Evolutionary conservation across 92 coral and sea anemone species (phyloP).

Genomic region (Zoanthus gigantus): DNA sequence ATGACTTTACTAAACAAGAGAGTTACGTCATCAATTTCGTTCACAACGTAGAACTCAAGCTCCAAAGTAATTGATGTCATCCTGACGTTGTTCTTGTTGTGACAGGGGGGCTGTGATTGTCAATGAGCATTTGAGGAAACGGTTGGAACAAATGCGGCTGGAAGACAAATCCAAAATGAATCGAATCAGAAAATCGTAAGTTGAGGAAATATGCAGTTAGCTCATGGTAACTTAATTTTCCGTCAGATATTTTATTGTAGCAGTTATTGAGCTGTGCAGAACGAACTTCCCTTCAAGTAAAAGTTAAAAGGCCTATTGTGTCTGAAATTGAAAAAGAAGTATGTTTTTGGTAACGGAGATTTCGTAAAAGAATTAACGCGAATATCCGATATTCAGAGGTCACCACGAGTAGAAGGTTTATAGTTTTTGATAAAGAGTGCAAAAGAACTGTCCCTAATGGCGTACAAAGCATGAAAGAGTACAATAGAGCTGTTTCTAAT

Average conservation of each 20-base stretch:
- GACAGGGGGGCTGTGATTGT: constrained; percentile 95
- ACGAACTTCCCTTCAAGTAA: no score
- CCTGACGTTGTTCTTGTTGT: not conserved
- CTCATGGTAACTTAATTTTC: not conserved
- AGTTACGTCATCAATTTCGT: no score
- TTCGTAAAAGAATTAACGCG: not conserved
- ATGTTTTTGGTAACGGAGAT: not conserved
- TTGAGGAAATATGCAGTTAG: not conserved
- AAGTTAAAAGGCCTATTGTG: no score
- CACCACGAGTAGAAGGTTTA: not conserved
- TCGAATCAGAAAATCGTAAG: constrained; percentile 90
- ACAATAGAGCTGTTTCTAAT: no score
- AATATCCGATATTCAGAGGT: not conserved
- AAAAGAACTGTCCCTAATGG: no score
- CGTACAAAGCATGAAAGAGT: no score
- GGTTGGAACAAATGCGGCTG: constrained; percentile 79
- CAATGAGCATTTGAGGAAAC: constrained; percentile 77
- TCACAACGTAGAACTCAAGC: not conserved
- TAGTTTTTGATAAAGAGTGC: not conserved
- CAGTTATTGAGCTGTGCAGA: no score
- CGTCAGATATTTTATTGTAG: not conserved
- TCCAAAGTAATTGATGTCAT: not conserved
- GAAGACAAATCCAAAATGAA: constrained; percentile 90
- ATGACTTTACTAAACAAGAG: no score
- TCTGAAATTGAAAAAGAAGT: not conserved